A percentile compares a stretch with the other conserved stretches of the same genome.
Conservation (phyloP, 1,140 invertebrate genomes). For the Brachionus asplanchnoidis region DNA sequence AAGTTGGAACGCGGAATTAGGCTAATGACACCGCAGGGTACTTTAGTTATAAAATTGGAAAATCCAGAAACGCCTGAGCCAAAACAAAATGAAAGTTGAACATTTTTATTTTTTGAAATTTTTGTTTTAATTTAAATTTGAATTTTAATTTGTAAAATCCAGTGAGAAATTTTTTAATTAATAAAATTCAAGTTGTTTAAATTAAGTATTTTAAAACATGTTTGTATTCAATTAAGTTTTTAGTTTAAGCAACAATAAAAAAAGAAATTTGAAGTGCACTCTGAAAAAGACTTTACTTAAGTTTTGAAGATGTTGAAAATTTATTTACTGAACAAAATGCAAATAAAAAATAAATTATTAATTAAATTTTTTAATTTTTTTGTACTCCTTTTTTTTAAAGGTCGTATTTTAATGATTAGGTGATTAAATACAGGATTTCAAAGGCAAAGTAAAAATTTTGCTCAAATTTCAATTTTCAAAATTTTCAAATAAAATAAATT, state of each 20-base stretch:
- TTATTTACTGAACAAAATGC: too few relatives aligned
- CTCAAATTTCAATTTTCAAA: too few relatives aligned
- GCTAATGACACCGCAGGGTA: conserved; percentile 36
- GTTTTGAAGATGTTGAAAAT: too few relatives aligned
- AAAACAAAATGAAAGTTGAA: not conserved
- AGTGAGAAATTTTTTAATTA: conserved; percentile 10
- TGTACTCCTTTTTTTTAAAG: too few relatives aligned
- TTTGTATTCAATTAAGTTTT: not conserved
- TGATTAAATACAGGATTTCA: too few relatives aligned
- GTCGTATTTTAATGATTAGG: too few relatives aligned
- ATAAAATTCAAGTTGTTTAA: not conserved
- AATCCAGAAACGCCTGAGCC: not conserved
- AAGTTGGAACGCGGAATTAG: not conserved
- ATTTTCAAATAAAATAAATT: too few relatives aligned
- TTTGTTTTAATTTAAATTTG: not conserved
- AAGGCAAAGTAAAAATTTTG: too few relatives aligned
- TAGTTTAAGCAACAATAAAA: not conserved
- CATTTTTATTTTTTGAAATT: not conserved
- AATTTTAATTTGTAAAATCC: not conserved
- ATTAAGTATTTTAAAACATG: not conserved
- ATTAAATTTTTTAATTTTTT: too few relatives aligned
- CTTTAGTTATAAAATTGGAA: conserved; percentile 29
- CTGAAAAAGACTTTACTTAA: too few relatives aligned
- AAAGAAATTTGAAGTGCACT: too few relatives aligned
- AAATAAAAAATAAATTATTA: too few relatives aligned